phyloP scores from a whole-genome alignment of 2,888 invertebrate species.

The Melieria omissa region DNA sequence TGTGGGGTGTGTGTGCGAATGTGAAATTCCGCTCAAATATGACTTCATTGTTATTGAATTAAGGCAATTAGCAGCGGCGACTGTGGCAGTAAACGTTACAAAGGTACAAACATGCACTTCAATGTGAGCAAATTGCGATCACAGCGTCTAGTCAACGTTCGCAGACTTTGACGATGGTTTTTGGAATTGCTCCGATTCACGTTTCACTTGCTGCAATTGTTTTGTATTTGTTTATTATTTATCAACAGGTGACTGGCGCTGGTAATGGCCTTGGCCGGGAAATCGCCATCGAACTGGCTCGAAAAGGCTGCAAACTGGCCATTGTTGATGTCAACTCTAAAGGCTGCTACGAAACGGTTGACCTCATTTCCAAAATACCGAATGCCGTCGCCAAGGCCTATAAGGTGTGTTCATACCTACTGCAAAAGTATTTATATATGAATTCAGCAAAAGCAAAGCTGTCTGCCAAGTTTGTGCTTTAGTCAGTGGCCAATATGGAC shows the following conservation, averaged over 20 bases:
- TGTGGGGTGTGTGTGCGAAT: too few relatives aligned
- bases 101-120: neutral
- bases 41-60: slow-evolving; percentile 10
- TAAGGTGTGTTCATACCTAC: slow-evolving; percentile 50
- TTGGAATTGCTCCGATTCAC: slow-evolving; percentile 8
- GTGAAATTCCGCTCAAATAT: neutral
- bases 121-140: neutral
- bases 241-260: slow-evolving; percentile 66
- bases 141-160: neutral
- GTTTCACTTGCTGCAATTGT: neutral
- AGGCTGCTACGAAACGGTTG: slow-evolving; percentile 63
- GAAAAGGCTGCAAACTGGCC: slow-evolving; percentile 66
- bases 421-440: neutral
- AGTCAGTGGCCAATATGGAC: too few relatives aligned
- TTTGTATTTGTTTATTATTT: neutral
- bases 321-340: slow-evolving; percentile 65
- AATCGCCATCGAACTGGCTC: slow-evolving; percentile 64
- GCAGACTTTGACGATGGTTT: neutral
- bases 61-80: slow-evolving; percentile 1
- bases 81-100: neutral
- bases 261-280: slow-evolving; percentile 68
- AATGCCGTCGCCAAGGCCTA: slow-evolving; percentile 62
- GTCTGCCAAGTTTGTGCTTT: too few relatives aligned
- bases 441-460: too few relatives aligned
- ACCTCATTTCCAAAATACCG: slow-evolving; percentile 60